These are phyloP conservation scores for Nasalis larvatus DNA, from an alignment of 2,113 vertebrate species.

Conservation along the genomic window DNA sequence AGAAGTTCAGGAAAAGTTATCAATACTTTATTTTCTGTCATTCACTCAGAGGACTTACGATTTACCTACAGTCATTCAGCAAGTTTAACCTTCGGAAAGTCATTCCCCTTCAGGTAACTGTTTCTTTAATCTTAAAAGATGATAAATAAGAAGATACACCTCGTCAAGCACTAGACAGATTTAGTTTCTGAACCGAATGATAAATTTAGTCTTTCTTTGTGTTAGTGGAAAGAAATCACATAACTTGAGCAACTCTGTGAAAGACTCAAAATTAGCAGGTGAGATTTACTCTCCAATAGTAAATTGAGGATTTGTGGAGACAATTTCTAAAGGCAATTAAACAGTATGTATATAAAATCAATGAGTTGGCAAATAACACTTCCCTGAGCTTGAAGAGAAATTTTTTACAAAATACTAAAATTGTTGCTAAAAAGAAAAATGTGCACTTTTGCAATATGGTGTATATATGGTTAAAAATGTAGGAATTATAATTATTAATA, in stretches of 20 bases:
- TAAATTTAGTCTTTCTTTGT: slow-evolving; percentile 62
- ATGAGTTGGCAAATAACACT: slow-evolving; percentile 17
- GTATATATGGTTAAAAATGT: neutral
- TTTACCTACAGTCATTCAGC: slow-evolving; percentile 15
- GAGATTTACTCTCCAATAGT: slow-evolving; percentile 68
- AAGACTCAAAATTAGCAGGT: slow-evolving; percentile 52
- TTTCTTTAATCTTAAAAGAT: slow-evolving; percentile 59
- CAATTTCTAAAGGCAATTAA: slow-evolving; percentile 55
- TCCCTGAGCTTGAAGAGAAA: neutral
- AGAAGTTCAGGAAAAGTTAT: neutral
- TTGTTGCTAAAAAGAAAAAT: neutral
- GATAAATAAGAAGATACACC: slow-evolving; percentile 51
- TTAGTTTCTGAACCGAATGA: slow-evolving; percentile 63
- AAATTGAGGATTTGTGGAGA: slow-evolving; percentile 49
- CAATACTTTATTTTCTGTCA: neutral
- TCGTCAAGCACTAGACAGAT: slow-evolving; percentile 56
- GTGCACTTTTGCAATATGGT: neutral
- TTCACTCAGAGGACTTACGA: neutral
- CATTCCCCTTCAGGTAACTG: slow-evolving; percentile 48
- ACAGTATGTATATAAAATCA: neutral
- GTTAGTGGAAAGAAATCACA: slow-evolving; percentile 54
- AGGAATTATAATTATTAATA: neutral
- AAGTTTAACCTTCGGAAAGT: slow-evolving; percentile 64
- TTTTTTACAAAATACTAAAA: neutral
- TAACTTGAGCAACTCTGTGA: slow-evolving; percentile 46